Evolutionary conservation across 2,888 invertebrate genomes (phyloP).

Genomic region (Galeopsomyia nigrocyanea): DNA sequence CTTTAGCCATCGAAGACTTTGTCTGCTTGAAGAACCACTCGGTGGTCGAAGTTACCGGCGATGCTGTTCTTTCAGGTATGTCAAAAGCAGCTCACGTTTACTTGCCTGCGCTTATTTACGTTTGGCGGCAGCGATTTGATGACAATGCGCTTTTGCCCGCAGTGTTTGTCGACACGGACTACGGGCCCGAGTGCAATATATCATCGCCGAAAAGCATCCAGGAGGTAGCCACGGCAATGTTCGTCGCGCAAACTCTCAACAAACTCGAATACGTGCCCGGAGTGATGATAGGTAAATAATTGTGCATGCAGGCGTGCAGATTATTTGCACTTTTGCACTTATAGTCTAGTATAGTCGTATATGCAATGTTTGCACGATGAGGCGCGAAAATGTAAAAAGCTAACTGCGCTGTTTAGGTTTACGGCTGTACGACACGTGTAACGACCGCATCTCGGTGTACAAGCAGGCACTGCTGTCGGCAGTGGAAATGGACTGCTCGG

Average conservation of each 20-base stretch:
- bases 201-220: conserved; percentile 64
- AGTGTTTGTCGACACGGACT: conserved; percentile 67
- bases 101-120: not conserved
- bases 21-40: conserved; percentile 59
- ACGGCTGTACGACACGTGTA: conserved; percentile 64
- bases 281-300: conserved; percentile 63
- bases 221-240: conserved; percentile 66
- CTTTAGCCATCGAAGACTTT: conserved; percentile 51
- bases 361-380: not conserved
- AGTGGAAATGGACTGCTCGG: conserved; percentile 59
- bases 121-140: too few relatives aligned
- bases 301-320: not conserved
- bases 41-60: conserved; percentile 60
- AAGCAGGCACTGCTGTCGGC: conserved; percentile 59
- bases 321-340: not conserved
- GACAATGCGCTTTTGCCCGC: conserved; percentile 8
- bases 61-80: conserved; percentile 63
- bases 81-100: not conserved
- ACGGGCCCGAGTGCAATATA: conserved; percentile 66
- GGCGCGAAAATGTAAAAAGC: not conserved
- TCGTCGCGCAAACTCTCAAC: conserved; percentile 65
- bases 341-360: too few relatives aligned
- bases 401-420: conserved; percentile 55
- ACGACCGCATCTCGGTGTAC: conserved; percentile 61
- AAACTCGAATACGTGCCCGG: conserved; percentile 66